A percentile compares a stretch with the other conserved stretches of the same genome.
Conservation (phyloP, 2,113 vertebrate species). For the Falcunculus frontatus region DNA sequence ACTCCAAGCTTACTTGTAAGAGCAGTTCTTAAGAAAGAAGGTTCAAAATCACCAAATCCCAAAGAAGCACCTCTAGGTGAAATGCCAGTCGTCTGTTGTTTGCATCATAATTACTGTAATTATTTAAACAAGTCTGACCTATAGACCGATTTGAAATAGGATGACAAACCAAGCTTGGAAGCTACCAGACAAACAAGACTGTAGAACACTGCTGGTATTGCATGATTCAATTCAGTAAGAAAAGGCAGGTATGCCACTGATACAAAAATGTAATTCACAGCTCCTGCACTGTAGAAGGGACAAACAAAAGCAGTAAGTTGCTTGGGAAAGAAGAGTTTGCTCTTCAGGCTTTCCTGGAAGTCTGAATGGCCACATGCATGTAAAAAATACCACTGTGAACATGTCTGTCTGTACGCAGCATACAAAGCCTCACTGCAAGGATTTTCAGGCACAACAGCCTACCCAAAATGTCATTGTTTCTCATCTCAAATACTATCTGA, state of each 20-base stretch:
- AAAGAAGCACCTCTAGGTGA: neutral
- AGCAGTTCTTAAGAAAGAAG: neutral
- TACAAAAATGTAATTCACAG: neutral
- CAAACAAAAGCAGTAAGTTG: neutral
- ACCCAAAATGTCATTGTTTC: neutral
- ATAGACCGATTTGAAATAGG: neutral
- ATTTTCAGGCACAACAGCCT: neutral
- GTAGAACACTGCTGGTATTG: neutral
- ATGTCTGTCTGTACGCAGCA: accelerated
- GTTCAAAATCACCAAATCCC: neutral
- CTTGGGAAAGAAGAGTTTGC: neutral
- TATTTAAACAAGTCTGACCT: neutral
- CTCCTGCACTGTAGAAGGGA: neutral
- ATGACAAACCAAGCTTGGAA: neutral
- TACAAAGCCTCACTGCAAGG: neutral
- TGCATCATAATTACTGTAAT: neutral
- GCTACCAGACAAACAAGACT: neutral
- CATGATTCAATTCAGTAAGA: neutral
- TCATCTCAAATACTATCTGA: neutral
- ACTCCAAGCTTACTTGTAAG: neutral
- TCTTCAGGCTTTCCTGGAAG: neutral
- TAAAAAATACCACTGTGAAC: neutral
- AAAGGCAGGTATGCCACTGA: neutral
- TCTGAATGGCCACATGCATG: neutral
- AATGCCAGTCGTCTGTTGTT: neutral